Evolutionary conservation across 1,140 invertebrate species (phyloP), one percentile per base, ranked within the genome.

Genomic region (Rhizoglyphus robini): DNA sequence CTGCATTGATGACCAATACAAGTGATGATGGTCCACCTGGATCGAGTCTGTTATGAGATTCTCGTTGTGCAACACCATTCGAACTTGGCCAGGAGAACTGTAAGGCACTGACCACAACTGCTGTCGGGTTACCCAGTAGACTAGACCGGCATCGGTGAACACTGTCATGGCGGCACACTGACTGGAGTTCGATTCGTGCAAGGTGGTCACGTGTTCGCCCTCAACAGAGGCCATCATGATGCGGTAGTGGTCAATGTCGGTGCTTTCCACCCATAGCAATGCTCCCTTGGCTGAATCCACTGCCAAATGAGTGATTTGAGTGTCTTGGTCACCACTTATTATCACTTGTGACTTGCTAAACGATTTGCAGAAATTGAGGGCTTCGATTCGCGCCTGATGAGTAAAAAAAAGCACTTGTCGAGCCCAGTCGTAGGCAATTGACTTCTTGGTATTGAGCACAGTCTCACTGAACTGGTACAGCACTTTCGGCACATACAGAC

Each of bases 41-140:
- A 54, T 54, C 15, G 51, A 54, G 20, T 54, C 51, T 8, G 51
- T 54, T 11, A 54, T 54, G 8, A 54, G 51, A 54, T 54, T 54
- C 23, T 54, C 31, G 20, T 54, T 54, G 8, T 23, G 51, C 8
- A 54, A 23, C 15, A 54, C 20, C 51, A 54, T 32, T 54, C 51
- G 23, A 8, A 25, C 51, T 11, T 5, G 15, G 23, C 20, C 20
- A 20, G 8, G 15, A 54, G 51, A 11, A 27, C 51, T 5, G 20
- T 54, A 54, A 20, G 51, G 23, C 51, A 54, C 15, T 32, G 51
- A 54, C 51, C 51, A 54, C 23, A 54, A 32, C 23, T 25, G 23
- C 20, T 54, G 51, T 54, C 51, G 23, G 8, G 51, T 32, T 15
- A 54, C 51, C 51, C 51, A 54, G 20, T 54, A 54, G 51, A 54